Conservation (phyloP, 2,888 invertebrate genomes). For the Bibio marci region DNA sequence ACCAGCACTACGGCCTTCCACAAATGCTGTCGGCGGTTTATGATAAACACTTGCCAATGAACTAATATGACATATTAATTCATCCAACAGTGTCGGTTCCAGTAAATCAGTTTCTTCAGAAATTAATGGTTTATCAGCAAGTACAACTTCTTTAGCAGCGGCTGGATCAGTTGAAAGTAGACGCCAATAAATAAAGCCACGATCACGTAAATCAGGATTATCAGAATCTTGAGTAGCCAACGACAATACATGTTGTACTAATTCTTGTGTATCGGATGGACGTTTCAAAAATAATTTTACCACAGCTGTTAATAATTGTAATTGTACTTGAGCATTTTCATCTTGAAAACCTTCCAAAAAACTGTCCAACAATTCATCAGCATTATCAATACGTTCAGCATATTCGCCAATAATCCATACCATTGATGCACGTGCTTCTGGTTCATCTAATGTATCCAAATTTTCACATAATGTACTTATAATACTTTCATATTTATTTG, state of each 20-base stretch:
- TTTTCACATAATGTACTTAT: conserved; percentile 98
- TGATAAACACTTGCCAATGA: conserved; percentile 97
- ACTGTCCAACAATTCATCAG: conserved; percentile 92
- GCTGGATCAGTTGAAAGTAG: conserved; percentile 96
- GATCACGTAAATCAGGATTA: conserved; percentile 94
- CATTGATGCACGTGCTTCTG: conserved; percentile 97
- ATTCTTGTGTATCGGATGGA: conserved; percentile 94
- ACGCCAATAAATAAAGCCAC: conserved; percentile 99
- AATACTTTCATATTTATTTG: conserved; percentile 99
- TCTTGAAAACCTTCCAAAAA: conserved; percentile 97
- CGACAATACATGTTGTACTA: conserved; percentile 90
- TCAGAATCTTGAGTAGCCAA: conserved; percentile 85
- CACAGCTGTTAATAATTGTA: conserved; percentile 93
- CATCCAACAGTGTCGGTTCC: conserved; percentile 93
- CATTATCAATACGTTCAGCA: conserved; percentile 98
- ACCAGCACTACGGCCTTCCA: conserved; percentile 71
- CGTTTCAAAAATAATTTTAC: conserved; percentile 97
- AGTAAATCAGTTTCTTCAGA: conserved; percentile 97
- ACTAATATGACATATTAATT: conserved; percentile 96
- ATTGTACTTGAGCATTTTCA: conserved; percentile 91
- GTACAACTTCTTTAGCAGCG: conserved; percentile 96
- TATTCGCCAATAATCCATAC: conserved; percentile 94
- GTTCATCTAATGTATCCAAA: conserved; percentile 94
- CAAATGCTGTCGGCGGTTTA: conserved; percentile 96
- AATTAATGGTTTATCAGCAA: conserved; percentile 97